These are phyloP conservation scores for Anableps anableps DNA, from an alignment of 2,797 vertebrate genomes.

Conservation along the genomic window DNA sequence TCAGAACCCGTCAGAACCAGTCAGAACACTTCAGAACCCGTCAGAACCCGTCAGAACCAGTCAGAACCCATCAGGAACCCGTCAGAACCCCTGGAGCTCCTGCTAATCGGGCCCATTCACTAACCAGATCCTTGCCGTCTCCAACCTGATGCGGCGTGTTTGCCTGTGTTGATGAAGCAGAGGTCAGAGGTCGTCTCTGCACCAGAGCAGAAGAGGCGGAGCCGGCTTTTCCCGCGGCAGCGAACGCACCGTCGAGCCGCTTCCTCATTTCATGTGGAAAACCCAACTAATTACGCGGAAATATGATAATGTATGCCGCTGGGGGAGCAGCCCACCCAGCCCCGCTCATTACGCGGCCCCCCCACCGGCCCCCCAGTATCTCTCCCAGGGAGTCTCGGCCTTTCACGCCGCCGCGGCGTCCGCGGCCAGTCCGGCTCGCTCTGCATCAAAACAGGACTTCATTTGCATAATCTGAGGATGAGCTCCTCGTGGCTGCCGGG, in stretches of 20 bases:
- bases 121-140: conserved; percentile 27
- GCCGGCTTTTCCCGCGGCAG: conserved; percentile 75
- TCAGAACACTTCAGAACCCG: no score
- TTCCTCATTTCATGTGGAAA: conserved; percentile 99
- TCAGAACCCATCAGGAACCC: background rate
- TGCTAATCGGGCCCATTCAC: background rate
- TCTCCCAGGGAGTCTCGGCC: conserved; percentile 96
- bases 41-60: background rate
- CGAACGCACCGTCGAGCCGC: conserved; percentile 90
- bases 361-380: conserved; percentile 78
- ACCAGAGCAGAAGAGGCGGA: conserved; percentile 7
- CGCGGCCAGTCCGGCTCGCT: conserved; percentile 88
- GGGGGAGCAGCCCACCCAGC: conserved; percentile 67
- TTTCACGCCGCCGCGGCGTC: conserved; percentile 95
- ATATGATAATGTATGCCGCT: conserved; percentile 98
- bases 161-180: conserved; percentile 7
- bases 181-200: conserved; percentile 43
- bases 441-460: conserved; percentile 85
- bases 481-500: conserved; percentile 72
- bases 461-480: conserved; percentile 94
- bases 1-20: background rate
- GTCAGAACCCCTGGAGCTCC: background rate
- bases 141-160: background rate
- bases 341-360: conserved; percentile 54
- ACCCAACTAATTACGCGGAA: conserved; percentile 99